Evolutionary conservation across 2,888 invertebrate species (phyloP), one percentile per base, ranked within the genome.

Genomic region (Sisyra terminalis): DNA sequence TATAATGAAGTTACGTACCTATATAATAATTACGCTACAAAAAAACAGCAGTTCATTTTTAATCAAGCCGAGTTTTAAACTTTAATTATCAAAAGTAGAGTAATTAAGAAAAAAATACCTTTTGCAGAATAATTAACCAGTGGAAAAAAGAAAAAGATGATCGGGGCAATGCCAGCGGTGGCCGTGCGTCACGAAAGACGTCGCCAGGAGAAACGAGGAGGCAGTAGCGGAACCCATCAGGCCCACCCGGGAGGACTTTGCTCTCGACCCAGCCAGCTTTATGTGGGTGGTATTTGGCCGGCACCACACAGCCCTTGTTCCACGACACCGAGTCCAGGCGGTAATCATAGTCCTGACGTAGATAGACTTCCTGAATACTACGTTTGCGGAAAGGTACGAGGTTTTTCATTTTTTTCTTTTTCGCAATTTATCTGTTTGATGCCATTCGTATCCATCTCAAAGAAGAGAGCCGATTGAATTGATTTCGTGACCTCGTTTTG

Each of bases 141-240:
- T 24, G 24, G 7, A 24, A 7, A 24, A 7, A 24, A 24, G 24
- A 24, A 7, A 52, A 75, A 71, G 62, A 86, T 86, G 85, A 85
- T 85, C 58, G 83, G 84, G 52, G 84, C 85, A 48, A 83, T 85
- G 83, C 84, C 84, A 60, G 84, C 85, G 50, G 84, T 86, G 64
- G 83, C 85, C 44, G 81, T 84, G 40, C 77, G 84, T 61, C 82
- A 83, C 61, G 84, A 84, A 64, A 67, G 84, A 51, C 70, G 81
- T 46, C 75, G 82, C 49, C 75, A 73, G 53, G 80, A 82, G 60
- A 81, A 80, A 61, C 66, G 78, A 43, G 55, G 58, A 49, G 66
- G 74, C 51, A 43, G 41, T 34, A 34, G 43, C 14, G 37, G 30
- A 8, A 18, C 37, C 13, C 29, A 30, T 15, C 34, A 34, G 32